These are phyloP conservation scores for Noctua pronuba DNA, from an alignment of 2,888 invertebrate genomes.

Conservation along the genomic window DNA sequence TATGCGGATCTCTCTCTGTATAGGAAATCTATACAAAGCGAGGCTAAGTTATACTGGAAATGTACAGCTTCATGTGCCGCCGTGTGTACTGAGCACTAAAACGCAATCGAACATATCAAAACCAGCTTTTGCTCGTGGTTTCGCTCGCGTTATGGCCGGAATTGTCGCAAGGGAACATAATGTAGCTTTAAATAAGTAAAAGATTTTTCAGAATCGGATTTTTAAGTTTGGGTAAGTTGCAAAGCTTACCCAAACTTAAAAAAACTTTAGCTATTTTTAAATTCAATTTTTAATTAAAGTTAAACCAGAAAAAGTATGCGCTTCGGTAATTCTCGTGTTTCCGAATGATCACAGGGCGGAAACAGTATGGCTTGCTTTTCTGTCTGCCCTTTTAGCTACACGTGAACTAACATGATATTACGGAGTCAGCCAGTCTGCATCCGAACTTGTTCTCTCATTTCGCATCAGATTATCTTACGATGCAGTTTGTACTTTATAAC, in stretches of 20 bases:
- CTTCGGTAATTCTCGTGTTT: neutral
- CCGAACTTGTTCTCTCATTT: neutral
- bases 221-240: too few relatives aligned
- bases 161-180: neutral
- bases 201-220: neutral
- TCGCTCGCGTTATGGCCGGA: neutral
- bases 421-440: slow-evolving; percentile 12
- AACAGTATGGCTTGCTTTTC: neutral
- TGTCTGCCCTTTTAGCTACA: neutral
- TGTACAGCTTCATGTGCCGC: too few relatives aligned
- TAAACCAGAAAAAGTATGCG: neutral
- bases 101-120: neutral
- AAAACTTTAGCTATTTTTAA: too few relatives aligned
- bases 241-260: too few relatives aligned
- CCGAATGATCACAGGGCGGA: neutral
- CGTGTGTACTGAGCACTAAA: neutral
- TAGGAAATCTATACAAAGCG: too few relatives aligned
- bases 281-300: too few relatives aligned
- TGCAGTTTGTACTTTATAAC: slow-evolving; percentile 22
- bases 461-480: slow-evolving; percentile 4
- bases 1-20: too few relatives aligned
- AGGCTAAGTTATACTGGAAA: too few relatives aligned
- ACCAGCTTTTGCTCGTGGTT: neutral
- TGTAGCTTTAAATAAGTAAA: neutral
- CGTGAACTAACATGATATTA: neutral